These are phyloP conservation scores for Cottoperca gobio DNA, from an alignment of 2,797 vertebrate genomes.

Conservation along the genomic window DNA sequence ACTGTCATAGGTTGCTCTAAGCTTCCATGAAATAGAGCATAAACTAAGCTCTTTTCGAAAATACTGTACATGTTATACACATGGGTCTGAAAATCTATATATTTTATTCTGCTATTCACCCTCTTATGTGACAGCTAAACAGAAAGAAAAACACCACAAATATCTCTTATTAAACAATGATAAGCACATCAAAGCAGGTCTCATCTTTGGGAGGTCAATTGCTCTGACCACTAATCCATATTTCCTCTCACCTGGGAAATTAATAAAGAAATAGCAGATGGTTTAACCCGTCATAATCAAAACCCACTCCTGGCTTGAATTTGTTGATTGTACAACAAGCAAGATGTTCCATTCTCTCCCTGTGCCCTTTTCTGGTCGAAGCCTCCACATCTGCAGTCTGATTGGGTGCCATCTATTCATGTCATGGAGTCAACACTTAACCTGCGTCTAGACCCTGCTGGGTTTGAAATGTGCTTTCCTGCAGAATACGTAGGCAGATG, in stretches of 20 bases:
- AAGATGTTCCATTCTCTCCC: constrained; percentile 62
- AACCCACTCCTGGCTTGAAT: constrained; percentile 55
- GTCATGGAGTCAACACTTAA: constrained; percentile 69
- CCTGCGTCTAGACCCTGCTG: constrained; percentile 53
- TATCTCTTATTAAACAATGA: constrained; percentile 44
- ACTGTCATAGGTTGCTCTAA: not conserved
- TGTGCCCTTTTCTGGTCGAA: constrained; percentile 52
- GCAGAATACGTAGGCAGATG: constrained; percentile 49
- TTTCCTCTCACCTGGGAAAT: constrained; percentile 56
- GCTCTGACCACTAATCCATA: constrained; percentile 46
- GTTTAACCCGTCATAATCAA: constrained; percentile 73
- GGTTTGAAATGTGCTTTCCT: constrained; percentile 51
- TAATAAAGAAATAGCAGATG: constrained; percentile 58
- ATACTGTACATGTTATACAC: constrained; percentile 12
- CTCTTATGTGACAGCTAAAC: constrained; percentile 2
- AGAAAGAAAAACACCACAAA: not conserved
- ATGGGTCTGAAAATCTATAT: not conserved
- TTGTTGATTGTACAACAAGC: constrained; percentile 72
- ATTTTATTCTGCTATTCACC: not conserved
- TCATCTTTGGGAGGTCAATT: constrained; percentile 35
- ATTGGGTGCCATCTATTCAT: constrained; percentile 59
- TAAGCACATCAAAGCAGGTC: constrained; percentile 30
- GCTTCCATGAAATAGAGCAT: not conserved
- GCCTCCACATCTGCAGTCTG: constrained; percentile 33
- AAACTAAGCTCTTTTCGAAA: not conserved